Evolutionary conservation across 2,113 vertebrate species (phyloP), one percentile per base, ranked within the genome.

Genomic region (Tauraco erythrolophus): DNA sequence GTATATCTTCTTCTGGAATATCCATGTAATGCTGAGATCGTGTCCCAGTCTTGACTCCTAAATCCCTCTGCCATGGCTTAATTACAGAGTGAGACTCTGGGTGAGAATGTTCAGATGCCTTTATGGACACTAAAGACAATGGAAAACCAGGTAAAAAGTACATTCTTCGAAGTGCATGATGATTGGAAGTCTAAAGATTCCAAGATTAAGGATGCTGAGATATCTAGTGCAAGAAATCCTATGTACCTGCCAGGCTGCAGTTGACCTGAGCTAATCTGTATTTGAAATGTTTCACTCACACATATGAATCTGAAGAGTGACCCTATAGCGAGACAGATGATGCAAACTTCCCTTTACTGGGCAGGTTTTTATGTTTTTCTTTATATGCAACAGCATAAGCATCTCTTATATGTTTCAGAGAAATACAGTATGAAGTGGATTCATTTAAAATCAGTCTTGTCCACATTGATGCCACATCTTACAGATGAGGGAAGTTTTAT

Each of bases 1-100:
- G 9, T 45, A 21, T 28, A n/a, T 84, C 81, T 19, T 11, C 15
- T 74, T 75, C 77, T 89, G 84, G 24, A 78, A 70, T 57, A 33
- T 27, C 37, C 19, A 21, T 10, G 1, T 33, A 35, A 77, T 58
- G n/a, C 58, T 0, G 9, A 53, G 22, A 80, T 69, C 0, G 0
- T 35, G 15, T 45, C 50, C 23, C 1, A 13, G 14, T 69, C 77
- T 48, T 84, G 14, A 28, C 46, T 92, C 11, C 13, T 39, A 68
- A 82, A 33, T 39, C 21, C 21, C 7, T 93, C 43, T 68, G 27
- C 48, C 4, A 2, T 7, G 31, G 23, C 27, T 80, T 76, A 48
- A 58, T 19, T 68, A 18, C 14, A 10, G 35, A 57, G 12, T 19
- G 25, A 10, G 23, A 68, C 39, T 39, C 33, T 43, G 35, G 9